A percentile compares a stretch with the other conserved stretches of the same genome.
These are phyloP conservation scores for Cyclophora punctaria DNA, from an alignment of 2,888 invertebrate species.

Conservation along the genomic window DNA sequence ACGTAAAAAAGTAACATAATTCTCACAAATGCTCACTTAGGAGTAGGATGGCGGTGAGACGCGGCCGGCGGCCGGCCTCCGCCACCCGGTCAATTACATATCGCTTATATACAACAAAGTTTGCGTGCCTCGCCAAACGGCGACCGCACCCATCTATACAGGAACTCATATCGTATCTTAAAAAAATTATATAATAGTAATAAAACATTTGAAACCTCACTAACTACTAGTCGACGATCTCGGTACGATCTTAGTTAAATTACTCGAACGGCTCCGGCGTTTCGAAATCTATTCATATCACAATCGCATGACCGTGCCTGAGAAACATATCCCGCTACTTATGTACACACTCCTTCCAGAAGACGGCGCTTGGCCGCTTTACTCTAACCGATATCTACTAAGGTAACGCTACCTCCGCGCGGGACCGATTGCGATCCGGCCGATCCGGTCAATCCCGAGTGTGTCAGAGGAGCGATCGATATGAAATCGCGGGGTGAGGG, in stretches of 20 bases:
- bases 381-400: conserved; percentile 56
- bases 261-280: conserved; percentile 69
- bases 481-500: conserved; percentile 39
- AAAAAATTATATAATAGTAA: conserved; percentile 73
- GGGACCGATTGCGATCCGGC: conserved; percentile 41
- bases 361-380: conserved; percentile 33
- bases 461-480: conserved; percentile 61
- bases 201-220: conserved; percentile 75
- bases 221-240: conserved; percentile 73
- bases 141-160: conserved; percentile 63
- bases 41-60: conserved; percentile 42
- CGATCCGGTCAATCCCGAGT: conserved; percentile 51
- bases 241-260: conserved; percentile 67
- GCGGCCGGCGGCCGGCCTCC: conserved; percentile 22
- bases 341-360: conserved; percentile 70
- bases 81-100: conserved; percentile 42
- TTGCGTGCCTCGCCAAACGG: conserved; percentile 45
- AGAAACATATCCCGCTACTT: conserved; percentile 72
- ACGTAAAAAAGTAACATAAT: conserved; percentile 71
- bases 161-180: conserved; percentile 76
- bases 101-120: conserved; percentile 71
- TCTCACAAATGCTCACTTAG: conserved; percentile 73
- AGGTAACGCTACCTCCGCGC: conserved; percentile 51
- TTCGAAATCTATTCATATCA: conserved; percentile 74
- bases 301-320: conserved; percentile 74